Evolutionary conservation across 2,113 vertebrate genomes (phyloP).

Genomic region (Menura novaehollandiae): DNA sequence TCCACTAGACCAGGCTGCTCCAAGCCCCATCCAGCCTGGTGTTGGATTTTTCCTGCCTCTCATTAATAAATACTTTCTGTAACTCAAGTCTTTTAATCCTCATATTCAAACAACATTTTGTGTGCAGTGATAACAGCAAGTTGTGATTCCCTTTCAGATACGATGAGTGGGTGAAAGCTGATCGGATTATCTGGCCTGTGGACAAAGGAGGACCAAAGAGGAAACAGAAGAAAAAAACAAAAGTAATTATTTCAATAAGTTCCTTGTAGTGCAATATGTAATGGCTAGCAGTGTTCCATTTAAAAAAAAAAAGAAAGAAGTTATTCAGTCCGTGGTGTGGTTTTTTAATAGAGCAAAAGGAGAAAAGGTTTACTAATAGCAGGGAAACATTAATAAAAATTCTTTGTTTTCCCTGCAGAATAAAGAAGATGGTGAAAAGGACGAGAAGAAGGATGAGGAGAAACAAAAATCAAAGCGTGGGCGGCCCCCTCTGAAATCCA

Average conservation of each 20-base stretch:
- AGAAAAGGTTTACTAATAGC: background rate
- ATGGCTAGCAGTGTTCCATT: background rate
- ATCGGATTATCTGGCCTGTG: constrained; percentile 95
- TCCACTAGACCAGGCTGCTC: background rate
- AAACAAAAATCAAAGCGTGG: constrained; percentile 86
- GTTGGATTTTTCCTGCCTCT: background rate
- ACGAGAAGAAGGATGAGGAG: constrained; percentile 84
- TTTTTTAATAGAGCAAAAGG: background rate
- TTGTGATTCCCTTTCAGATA: constrained; percentile 76
- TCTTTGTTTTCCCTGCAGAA: constrained; percentile 67
- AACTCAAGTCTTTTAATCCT: background rate
- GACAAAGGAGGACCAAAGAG: constrained; percentile 92
- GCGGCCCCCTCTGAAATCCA: constrained; percentile 87
- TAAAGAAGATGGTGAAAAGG: constrained; percentile 88
- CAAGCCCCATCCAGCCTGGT: background rate
- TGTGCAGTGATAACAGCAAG: background rate
- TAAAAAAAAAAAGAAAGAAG: background rate
- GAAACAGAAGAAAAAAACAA: constrained; percentile 90
- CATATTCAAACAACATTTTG: background rate
- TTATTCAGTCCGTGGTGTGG: background rate
- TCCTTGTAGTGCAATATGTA: background rate
- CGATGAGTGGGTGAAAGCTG: constrained; percentile 98
- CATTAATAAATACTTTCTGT: background rate
- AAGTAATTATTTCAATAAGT: constrained; percentile 74
- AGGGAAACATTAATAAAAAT: background rate